Evolutionary conservation across 23 tunicate species (phyloP), one percentile per base, ranked within the genome.

Genomic region (Trididemnum miniatum): DNA sequence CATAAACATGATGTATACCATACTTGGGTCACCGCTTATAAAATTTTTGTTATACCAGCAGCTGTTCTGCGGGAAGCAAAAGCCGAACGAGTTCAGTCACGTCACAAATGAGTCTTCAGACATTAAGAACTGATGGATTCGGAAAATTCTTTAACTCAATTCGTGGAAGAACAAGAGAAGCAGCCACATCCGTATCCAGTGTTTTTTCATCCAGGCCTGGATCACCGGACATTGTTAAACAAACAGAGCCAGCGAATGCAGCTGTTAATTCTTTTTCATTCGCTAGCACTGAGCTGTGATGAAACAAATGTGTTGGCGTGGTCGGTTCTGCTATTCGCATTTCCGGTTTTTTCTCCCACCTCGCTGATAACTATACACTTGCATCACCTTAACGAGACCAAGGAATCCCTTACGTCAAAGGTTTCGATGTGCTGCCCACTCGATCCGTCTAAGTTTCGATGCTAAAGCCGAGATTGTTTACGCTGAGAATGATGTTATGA

Each of bases 61-160:
- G 57, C 18, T 62, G 67, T 26, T 3, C 5, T 5, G 67, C 5
- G 4, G 4, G 5, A 22, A 3, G 5, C 26, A 62, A 24, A 26
- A 18, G 67, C 3, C 23, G 67, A 24, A 62, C 67, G 5, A 62
- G 67, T 24, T 62, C 67, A 22, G 4, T 20, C 26, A 24, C 28
- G 29, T 62, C 67, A 62, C 67, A 62, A 5, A 5, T 62, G 67
- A 62, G 67, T 26, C 26, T 62, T 22, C 67, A 62, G 26, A 62
- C 67, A 22, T 24, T 62, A 5, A 62, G 25, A 3, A 62, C 67
- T n/a, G n/a, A 24, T 7, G 54, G 9, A 12, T 3, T 3, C n/a
- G 26, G 67, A 18, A 12, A 3, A 12, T 20, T 62, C 26, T 3
- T 4, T 22, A 18, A 3, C 28, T 62, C 29, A 22, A 3, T 18